Percentiles rank a stretch among this genome's conserved stretches.
phyloP scores from a whole-genome alignment of 2,113 vertebrate species.

The Alexandromys fortis region DNA sequence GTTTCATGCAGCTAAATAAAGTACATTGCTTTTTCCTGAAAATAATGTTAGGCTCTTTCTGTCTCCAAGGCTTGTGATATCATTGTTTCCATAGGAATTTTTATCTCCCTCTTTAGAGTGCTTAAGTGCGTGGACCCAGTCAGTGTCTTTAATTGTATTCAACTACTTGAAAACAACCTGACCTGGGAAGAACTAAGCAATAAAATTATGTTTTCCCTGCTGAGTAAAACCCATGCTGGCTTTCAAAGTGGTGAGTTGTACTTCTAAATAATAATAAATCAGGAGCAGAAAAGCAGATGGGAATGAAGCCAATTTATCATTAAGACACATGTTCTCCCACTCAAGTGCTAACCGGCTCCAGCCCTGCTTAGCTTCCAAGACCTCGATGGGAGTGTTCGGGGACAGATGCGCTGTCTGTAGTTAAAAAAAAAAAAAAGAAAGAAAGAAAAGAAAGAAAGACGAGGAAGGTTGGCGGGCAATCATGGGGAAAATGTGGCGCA shows the following conservation, averaged over 20 bases:
- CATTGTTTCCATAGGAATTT: not conserved
- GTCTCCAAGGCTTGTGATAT: not conserved
- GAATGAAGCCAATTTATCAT: slow-evolving; percentile 49
- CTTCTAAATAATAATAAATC: slow-evolving; percentile 44
- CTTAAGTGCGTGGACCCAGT: not conserved
- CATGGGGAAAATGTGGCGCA: not conserved
- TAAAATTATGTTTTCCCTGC: slow-evolving; percentile 33
- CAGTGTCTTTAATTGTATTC: slow-evolving; percentile 48
- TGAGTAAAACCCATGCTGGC: slow-evolving; percentile 33
- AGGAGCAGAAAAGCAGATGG: not conserved
- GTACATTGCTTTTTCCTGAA: slow-evolving; percentile 40
- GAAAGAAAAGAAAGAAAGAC: not conserved
- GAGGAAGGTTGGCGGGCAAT: not conserved
- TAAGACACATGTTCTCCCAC: slow-evolving; percentile 20
- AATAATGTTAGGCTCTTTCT: slow-evolving; percentile 10
- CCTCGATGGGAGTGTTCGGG: not conserved
- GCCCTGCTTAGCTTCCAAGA: not conserved
- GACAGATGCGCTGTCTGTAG: not conserved
- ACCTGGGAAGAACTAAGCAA: slow-evolving; percentile 49
- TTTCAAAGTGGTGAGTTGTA: not conserved
- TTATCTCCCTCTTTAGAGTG: not conserved
- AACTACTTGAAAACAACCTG: slow-evolving; percentile 62
- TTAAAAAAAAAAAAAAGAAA: too few relatives aligned
- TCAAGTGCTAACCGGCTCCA: not conserved
- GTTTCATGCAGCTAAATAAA: slow-evolving; percentile 44